Evolutionary conservation across 2,797 vertebrate species (phyloP).

Genomic region (Rhinophrynus dorsalis): DNA sequence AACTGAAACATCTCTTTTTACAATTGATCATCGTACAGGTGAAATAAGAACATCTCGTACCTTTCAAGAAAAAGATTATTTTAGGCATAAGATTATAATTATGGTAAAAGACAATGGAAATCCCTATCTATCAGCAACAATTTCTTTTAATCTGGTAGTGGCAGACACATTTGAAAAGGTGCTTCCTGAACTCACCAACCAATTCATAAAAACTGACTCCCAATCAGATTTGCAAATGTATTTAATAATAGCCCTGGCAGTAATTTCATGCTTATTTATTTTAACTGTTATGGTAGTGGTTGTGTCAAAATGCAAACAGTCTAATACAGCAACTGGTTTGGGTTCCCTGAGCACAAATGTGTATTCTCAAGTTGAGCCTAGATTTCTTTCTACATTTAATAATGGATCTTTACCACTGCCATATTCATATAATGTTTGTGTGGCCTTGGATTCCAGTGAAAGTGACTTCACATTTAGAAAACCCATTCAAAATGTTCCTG

Average conservation of each 20-base stretch:
- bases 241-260: slow-evolving; percentile 52
- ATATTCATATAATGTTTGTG: slow-evolving; percentile 52
- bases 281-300: slow-evolving; percentile 54
- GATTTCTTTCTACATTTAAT: slow-evolving; percentile 30
- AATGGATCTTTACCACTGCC: slow-evolving; percentile 42
- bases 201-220: slow-evolving; percentile 54
- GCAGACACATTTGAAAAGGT: slow-evolving; percentile 62
- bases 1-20: slow-evolving; percentile 74
- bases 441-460: slow-evolving; percentile 56
- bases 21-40: slow-evolving; percentile 74
- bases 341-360: slow-evolving; percentile 23
- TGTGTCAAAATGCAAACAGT: slow-evolving; percentile 8
- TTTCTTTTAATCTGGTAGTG: slow-evolving; percentile 36
- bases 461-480: slow-evolving; percentile 58
- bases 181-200: slow-evolving; percentile 60
- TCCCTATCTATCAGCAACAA: slow-evolving; percentile 58
- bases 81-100: slow-evolving; percentile 72
- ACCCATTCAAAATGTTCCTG: slow-evolving; percentile 24
- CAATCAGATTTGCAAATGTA: no score
- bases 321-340: slow-evolving; percentile 13
- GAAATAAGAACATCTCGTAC: slow-evolving; percentile 74
- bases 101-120: slow-evolving; percentile 73
- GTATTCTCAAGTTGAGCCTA: slow-evolving; percentile 28
- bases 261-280: slow-evolving; percentile 63
- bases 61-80: slow-evolving; percentile 71